Percentiles rank a stretch among this genome's conserved stretches.
Conservation (phyloP, 2,888 invertebrate species). For the Ormyrus pomaceus region DNA sequence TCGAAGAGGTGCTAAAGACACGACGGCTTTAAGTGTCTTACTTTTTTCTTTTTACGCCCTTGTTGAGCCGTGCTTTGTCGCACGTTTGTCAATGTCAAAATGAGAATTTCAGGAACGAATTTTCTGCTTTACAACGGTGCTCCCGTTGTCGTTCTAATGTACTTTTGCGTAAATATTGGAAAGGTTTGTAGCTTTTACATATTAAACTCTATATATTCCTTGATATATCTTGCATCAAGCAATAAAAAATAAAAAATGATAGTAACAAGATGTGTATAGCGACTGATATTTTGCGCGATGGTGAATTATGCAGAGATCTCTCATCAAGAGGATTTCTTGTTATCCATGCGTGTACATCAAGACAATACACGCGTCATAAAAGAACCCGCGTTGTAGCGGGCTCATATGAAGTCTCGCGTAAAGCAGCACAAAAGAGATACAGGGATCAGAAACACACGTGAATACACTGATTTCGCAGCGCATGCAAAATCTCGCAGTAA, state of each 20-base stretch:
- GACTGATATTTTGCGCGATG: no score
- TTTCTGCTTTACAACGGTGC: no score
- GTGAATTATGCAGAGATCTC: background rate
- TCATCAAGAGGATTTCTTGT: slow-evolving; percentile 4
- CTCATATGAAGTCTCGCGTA: slow-evolving; percentile 13
- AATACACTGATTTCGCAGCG: no score
- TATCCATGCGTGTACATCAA: slow-evolving; percentile 14
- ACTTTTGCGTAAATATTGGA: no score
- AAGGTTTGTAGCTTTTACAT: no score
- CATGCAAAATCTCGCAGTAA: background rate
- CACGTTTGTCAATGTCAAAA: no score
- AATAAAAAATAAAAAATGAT: no score
- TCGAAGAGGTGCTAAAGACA: slow-evolving; percentile 16
- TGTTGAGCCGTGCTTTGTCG: background rate
- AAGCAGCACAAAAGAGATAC: background rate
- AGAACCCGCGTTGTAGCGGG: background rate
- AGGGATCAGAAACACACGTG: background rate
- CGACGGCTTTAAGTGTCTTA: background rate
- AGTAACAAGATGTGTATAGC: no score
- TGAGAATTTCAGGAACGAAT: no score
- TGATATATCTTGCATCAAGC: no score
- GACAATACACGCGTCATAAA: slow-evolving; percentile 5
- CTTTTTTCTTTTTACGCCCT: background rate
- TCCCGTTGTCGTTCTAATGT: no score
- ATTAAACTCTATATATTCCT: no score